A percentile compares a stretch with the other conserved stretches of the same genome.
phyloP scores from a whole-genome alignment of 2,113 vertebrate species.

The Tragelaphus imberbis region DNA sequence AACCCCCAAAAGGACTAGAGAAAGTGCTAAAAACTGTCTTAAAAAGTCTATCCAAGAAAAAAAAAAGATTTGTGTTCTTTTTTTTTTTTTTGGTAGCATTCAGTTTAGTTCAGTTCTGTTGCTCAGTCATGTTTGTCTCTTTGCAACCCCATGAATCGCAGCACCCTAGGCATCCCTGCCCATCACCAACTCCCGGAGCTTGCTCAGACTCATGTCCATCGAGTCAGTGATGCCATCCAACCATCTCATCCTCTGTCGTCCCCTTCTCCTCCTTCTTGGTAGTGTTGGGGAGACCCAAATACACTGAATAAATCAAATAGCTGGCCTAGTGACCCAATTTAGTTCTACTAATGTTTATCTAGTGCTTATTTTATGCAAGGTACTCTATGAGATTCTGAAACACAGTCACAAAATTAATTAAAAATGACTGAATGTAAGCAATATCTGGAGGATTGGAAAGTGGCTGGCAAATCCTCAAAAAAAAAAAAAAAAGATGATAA shows the following conservation, averaged over 20 bases:
- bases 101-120: not conserved
- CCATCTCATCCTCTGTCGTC: not conserved
- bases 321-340: not conserved
- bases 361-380: not conserved
- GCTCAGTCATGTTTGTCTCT: not conserved
- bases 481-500: not conserved
- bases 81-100: not conserved
- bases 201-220: not conserved
- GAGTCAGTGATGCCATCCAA: not conserved
- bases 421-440: constrained; percentile 14
- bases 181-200: not conserved
- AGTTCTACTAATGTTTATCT: not conserved
- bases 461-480: not conserved
- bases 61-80: not conserved
- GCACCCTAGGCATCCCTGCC: not conserved
- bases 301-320: not conserved
- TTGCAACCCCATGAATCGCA: not conserved
- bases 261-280: not conserved
- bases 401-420: constrained; percentile 33
- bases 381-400: not conserved
- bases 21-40: not conserved
- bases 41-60: not conserved
- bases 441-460: not conserved
- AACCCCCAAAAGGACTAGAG: not conserved
- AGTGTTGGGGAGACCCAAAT: not conserved